Conservation (phyloP, 2,113 vertebrate species). For the Petromus typicus region DNA sequence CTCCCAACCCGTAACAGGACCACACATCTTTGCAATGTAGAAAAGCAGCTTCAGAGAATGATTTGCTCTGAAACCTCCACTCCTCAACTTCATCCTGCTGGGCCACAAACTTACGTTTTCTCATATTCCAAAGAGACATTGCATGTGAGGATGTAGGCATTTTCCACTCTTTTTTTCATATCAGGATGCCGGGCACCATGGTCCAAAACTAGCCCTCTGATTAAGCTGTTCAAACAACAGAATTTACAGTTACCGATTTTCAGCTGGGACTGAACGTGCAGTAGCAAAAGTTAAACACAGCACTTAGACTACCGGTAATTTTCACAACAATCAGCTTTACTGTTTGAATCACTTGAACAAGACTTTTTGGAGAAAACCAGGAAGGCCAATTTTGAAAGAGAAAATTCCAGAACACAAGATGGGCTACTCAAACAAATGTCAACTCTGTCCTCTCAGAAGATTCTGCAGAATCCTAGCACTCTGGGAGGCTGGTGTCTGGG, state of each 20-base stretch:
- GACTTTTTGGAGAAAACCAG: not conserved
- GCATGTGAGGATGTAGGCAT: slow-evolving; percentile 95
- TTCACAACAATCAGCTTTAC: rapidly evolving
- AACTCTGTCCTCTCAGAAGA: not conserved
- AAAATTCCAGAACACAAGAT: not conserved
- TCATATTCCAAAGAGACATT: slow-evolving; percentile 98
- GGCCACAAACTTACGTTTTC: slow-evolving; percentile 90
- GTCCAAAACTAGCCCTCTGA: slow-evolving; percentile 96
- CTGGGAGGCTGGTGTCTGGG: not conserved
- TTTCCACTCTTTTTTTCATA: slow-evolving; percentile 98
- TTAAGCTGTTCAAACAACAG: slow-evolving; percentile 84
- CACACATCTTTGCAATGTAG: not conserved
- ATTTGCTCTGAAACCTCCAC: not conserved
- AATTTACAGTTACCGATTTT: not conserved
- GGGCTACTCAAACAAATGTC: not conserved
- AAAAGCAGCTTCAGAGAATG: not conserved
- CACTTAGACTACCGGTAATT: not conserved
- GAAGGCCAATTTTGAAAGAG: not conserved
- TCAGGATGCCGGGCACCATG: slow-evolving; percentile 98
- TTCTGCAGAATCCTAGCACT: not conserved
- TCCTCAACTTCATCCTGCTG: not conserved
- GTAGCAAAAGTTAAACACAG: not conserved
- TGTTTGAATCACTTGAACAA: not conserved
- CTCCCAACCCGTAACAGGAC: not conserved
- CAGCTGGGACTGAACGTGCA: not conserved